These are phyloP conservation scores for Hyposoter dolosus DNA, from an alignment of 2,888 invertebrate species.

Conservation along the genomic window DNA sequence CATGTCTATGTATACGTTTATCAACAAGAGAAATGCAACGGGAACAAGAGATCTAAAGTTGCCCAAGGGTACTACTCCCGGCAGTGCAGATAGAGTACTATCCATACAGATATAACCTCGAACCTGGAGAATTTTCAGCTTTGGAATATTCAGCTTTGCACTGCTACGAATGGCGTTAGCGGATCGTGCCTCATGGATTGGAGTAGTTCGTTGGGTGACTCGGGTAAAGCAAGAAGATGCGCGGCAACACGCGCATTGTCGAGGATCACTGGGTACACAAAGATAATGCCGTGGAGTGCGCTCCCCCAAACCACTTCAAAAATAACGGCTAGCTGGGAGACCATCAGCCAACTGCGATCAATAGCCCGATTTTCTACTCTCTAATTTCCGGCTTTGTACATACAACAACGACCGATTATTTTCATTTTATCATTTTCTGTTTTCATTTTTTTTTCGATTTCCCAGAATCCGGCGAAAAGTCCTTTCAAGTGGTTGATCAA, in stretches of 20 bases:
- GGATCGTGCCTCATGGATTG: slow-evolving; percentile 13
- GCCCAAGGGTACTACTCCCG: slow-evolving; percentile 39
- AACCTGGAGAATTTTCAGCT: slow-evolving; percentile 39
- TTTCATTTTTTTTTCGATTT: background rate
- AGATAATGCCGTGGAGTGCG: slow-evolving; percentile 72
- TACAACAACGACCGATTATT: background rate
- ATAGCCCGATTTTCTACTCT: slow-evolving; percentile 42
- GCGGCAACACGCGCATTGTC: slow-evolving; percentile 69
- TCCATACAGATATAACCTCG: slow-evolving; percentile 40
- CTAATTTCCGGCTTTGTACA: slow-evolving; percentile 24
- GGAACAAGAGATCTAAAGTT: slow-evolving; percentile 55
- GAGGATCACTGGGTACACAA: slow-evolving; percentile 74
- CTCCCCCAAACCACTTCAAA: slow-evolving; percentile 53
- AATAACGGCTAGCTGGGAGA: slow-evolving; percentile 61
- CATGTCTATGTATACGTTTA: slow-evolving; percentile 35
- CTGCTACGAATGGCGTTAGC: slow-evolving; percentile 37
- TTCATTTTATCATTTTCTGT: background rate
- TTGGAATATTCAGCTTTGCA: slow-evolving; percentile 56
- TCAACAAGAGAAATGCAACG: slow-evolving; percentile 58
- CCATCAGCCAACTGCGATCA: slow-evolving; percentile 64
- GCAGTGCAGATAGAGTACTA: slow-evolving; percentile 37
- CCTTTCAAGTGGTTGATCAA: background rate
- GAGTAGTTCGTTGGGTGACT: slow-evolving; percentile 2
- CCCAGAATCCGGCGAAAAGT: background rate
- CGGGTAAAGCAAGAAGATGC: slow-evolving; percentile 24